Evolutionary conservation across 2,888 invertebrate genomes (phyloP).

Genomic region (Nebria brevicollis): DNA sequence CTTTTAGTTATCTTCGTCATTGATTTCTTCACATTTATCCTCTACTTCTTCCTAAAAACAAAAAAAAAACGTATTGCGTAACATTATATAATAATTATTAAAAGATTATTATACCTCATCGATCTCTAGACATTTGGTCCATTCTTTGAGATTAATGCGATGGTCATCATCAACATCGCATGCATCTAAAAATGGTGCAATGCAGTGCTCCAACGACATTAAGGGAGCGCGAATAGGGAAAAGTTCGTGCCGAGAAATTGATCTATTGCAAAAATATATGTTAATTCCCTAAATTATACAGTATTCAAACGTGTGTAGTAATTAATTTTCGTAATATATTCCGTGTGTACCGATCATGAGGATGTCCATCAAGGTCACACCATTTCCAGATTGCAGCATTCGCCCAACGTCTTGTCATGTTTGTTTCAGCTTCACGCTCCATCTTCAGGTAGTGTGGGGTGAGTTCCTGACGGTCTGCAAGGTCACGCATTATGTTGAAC

Average conservation of each 20-base stretch:
- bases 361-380: constrained; percentile 95
- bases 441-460: constrained; percentile 84
- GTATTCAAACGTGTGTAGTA: not conserved
- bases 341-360: constrained; percentile 78
- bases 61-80: constrained; percentile 48
- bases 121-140: constrained; percentile 89
- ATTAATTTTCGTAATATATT: not conserved
- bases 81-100: constrained; percentile 3
- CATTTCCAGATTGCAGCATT: constrained; percentile 98
- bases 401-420: constrained; percentile 84
- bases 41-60: constrained; percentile 77
- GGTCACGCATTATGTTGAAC: constrained; percentile 95
- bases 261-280: constrained; percentile 60
- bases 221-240: constrained; percentile 96
- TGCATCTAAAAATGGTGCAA: constrained; percentile 92
- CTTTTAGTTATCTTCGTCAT: constrained; percentile 57
- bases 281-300: not conserved
- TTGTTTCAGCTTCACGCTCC: constrained; percentile 89
- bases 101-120: constrained; percentile 74
- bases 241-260: constrained; percentile 92
- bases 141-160: constrained; percentile 89
- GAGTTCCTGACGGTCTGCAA: constrained; percentile 88
- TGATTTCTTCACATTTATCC: constrained; percentile 82
- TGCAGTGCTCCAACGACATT: constrained; percentile 96
- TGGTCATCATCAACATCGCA: constrained; percentile 93